Evolutionary conservation across 2,888 invertebrate species (phyloP).

Genomic region (Melanotus villosus): DNA sequence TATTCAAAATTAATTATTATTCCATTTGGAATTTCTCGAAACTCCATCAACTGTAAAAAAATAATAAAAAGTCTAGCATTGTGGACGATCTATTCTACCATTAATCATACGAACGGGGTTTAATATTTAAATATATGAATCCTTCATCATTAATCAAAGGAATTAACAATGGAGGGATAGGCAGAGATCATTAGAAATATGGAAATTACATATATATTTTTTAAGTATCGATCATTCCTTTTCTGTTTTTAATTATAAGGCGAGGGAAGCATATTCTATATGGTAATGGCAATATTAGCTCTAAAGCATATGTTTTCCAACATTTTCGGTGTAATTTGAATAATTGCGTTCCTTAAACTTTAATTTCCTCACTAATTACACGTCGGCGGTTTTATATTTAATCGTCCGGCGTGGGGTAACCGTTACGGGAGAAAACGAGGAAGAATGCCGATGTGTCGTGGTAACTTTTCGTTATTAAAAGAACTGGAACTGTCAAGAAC

Average conservation of each 20-base stretch:
- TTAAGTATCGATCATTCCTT: constrained; percentile 34
- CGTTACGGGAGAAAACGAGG: background rate
- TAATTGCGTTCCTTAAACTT: constrained; percentile 19
- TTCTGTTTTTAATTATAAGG: constrained; percentile 22
- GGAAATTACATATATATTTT: constrained; percentile 47
- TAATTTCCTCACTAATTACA: constrained; percentile 27
- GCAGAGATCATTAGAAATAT: constrained; percentile 50
- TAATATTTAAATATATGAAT: constrained; percentile 48
- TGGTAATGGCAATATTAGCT: constrained; percentile 19
- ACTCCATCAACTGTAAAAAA: constrained; percentile 49
- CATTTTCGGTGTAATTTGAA: constrained; percentile 26
- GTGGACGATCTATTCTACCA: constrained; percentile 47
- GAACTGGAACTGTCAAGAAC: constrained; percentile 20
- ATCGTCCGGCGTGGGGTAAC: background rate
- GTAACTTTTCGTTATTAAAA: background rate
- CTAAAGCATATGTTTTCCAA: constrained; percentile 6
- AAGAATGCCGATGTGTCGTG: background rate
- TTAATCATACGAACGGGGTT: constrained; percentile 50
- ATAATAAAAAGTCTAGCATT: constrained; percentile 46
- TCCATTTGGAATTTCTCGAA: constrained; percentile 45
- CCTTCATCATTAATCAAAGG: constrained; percentile 51
- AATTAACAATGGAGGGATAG: constrained; percentile 49
- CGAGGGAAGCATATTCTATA: constrained; percentile 17
- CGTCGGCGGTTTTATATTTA: constrained; percentile 16
- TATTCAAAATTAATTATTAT: constrained; percentile 51